Conservation (phyloP, 2,797 vertebrate genomes). For the Brotula barbata region DNA sequence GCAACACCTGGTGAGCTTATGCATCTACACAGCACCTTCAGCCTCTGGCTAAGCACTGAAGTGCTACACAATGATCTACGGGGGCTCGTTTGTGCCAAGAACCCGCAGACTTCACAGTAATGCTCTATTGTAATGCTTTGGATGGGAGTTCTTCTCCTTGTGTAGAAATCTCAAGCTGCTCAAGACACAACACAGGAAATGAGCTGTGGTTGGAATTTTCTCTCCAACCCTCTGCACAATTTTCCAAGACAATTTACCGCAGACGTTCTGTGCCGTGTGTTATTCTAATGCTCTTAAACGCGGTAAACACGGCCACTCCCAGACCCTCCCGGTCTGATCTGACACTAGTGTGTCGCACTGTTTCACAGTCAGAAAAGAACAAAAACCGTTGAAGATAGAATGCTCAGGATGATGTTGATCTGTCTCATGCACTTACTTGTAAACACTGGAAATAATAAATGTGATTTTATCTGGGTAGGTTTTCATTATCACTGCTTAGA, state of each 20-base stretch:
- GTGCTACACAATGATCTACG: conserved; percentile 5
- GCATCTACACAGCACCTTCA: conserved; percentile 32
- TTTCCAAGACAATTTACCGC: conserved; percentile 28
- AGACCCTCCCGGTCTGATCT: no score
- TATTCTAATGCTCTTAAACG: conserved; percentile 8
- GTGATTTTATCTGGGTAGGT: neutral
- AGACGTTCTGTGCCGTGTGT: conserved; percentile 15
- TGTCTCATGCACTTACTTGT: neutral
- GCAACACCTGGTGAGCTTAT: conserved; percentile 50
- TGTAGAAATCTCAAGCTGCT: conserved; percentile 51
- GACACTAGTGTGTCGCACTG: no score
- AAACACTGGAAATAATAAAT: neutral
- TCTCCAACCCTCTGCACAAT: conserved; percentile 51
- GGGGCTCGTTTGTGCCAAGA: conserved; percentile 18
- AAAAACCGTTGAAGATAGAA: neutral
- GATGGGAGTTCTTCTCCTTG: conserved; percentile 37
- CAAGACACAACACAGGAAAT: conserved; percentile 48
- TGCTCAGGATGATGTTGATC: neutral
- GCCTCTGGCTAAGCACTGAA: conserved; percentile 30
- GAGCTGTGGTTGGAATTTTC: conserved; percentile 49
- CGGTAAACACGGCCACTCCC: no score
- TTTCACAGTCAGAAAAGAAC: no score
- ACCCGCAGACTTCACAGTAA: conserved; percentile 5
- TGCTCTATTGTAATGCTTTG: conserved; percentile 35
- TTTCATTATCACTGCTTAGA: neutral